These are phyloP conservation scores for Aptenodytes forsteri DNA, from an alignment of 2,113 vertebrate genomes.

Conservation along the genomic window DNA sequence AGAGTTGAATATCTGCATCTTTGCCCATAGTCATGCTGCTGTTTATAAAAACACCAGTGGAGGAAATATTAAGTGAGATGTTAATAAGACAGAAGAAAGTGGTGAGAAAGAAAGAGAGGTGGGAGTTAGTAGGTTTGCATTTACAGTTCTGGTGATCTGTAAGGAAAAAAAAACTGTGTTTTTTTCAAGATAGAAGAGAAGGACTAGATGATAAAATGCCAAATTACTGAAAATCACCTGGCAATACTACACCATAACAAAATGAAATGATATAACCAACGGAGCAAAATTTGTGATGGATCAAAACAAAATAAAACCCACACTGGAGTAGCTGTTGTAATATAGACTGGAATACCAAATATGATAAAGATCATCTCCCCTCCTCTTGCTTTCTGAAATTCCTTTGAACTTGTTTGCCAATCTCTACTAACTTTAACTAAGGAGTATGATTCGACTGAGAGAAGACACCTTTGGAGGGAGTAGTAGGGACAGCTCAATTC, in stretches of 20 bases:
- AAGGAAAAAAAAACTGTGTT: not conserved
- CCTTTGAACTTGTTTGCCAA: not conserved
- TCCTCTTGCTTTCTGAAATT: not conserved
- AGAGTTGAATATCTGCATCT: not conserved
- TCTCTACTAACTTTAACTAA: not conserved
- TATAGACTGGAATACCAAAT: not conserved
- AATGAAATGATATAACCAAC: not conserved
- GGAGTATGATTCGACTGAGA: not conserved
- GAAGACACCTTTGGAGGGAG: not conserved
- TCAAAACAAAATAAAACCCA: not conserved
- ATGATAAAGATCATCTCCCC: not conserved
- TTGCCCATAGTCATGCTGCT: not conserved
- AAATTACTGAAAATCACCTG: not conserved
- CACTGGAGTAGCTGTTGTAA: not conserved
- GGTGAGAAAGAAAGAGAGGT: not conserved
- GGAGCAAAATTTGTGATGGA: not conserved
- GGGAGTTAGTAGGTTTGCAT: not conserved
- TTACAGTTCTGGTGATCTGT: not conserved
- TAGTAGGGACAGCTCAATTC: not conserved
- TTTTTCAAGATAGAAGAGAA: not conserved
- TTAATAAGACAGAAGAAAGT: not conserved
- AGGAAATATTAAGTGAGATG: not conserved
- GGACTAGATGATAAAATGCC: not conserved
- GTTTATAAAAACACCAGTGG: not conserved
- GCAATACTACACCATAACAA: not conserved